Conservation (phyloP, 2,113 vertebrate species). For the Corapipo altera region DNA sequence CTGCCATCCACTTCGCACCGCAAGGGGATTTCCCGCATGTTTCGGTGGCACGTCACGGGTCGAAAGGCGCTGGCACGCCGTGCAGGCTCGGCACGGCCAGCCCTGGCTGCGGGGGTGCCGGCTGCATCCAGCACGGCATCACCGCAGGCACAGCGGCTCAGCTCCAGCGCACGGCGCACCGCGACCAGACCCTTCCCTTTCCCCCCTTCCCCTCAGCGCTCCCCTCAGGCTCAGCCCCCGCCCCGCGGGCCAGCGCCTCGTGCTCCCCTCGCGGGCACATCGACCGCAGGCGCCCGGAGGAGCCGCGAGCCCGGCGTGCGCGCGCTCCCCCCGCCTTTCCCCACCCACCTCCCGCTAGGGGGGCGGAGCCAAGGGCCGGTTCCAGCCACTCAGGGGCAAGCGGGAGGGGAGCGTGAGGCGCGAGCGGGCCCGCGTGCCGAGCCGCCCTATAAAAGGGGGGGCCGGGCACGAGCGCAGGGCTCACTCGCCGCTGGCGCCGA, state of each 20-base stretch:
- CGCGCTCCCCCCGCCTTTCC: not conserved
- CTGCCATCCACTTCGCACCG: not conserved
- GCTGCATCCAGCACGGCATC: not conserved
- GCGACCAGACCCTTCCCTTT: not conserved
- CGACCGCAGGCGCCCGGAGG: not conserved
- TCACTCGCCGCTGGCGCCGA: not conserved
- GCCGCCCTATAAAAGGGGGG: not conserved
- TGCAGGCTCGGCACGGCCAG: not conserved
- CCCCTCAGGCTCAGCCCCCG: not conserved
- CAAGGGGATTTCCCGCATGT: not conserved
- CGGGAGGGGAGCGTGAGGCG: not conserved
- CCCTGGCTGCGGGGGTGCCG: too few relatives aligned
- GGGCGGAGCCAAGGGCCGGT: not conserved
- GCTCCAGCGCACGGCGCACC: not conserved
- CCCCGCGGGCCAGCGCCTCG: not conserved
- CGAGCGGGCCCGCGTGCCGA: constrained; percentile 5
- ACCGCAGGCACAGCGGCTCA: accelerated
- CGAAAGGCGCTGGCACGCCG: accelerated
- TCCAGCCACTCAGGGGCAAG: not conserved
- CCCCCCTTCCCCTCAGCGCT: not conserved
- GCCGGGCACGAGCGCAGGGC: accelerated
- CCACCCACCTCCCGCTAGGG: not conserved
- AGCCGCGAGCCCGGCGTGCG: not conserved
- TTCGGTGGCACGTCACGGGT: not conserved
- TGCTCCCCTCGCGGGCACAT: not conserved